phyloP scores from a whole-genome alignment of 2,797 vertebrate genomes.

The Rhinophrynus dorsalis region DNA sequence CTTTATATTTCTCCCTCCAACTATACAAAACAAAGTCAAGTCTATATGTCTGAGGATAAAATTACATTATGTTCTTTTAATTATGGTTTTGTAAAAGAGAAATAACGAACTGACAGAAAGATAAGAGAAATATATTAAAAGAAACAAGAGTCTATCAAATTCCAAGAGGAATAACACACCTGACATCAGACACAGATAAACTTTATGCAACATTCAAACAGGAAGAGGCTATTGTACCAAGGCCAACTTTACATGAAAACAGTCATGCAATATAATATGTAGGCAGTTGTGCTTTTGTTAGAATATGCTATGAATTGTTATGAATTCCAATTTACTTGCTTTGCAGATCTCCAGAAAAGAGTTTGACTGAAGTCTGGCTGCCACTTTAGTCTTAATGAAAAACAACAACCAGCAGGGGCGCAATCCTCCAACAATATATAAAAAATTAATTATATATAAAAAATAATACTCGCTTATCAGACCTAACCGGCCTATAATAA shows the following conservation, averaged over 20 bases:
- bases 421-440: too few relatives aligned
- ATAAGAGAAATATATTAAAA: conserved; percentile 11
- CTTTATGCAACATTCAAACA: conserved; percentile 14
- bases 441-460: too few relatives aligned
- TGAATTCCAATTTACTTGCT: conserved; percentile 48
- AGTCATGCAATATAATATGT: conserved; percentile 45
- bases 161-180: conserved; percentile 39
- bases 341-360: conserved; percentile 47
- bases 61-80: not conserved
- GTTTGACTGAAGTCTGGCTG: conserved; percentile 50
- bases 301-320: conserved; percentile 46
- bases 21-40: not conserved
- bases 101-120: conserved; percentile 14
- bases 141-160: conserved; percentile 17
- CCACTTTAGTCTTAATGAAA: conserved; percentile 40
- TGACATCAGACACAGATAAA: conserved; percentile 48
- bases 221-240: conserved; percentile 45
- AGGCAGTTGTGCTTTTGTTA: conserved; percentile 42
- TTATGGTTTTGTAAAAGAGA: conserved; percentile 12
- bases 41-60: not conserved
- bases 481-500: too few relatives aligned
- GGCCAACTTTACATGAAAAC: conserved; percentile 46
- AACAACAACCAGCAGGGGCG: too few relatives aligned
- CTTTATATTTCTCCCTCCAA: too few relatives aligned
- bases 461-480: too few relatives aligned